Evolutionary conservation across 37 sponge, comb jelly and placozoan species (phyloP).

Genomic region (Chondrilla cf. caribensis): DNA sequence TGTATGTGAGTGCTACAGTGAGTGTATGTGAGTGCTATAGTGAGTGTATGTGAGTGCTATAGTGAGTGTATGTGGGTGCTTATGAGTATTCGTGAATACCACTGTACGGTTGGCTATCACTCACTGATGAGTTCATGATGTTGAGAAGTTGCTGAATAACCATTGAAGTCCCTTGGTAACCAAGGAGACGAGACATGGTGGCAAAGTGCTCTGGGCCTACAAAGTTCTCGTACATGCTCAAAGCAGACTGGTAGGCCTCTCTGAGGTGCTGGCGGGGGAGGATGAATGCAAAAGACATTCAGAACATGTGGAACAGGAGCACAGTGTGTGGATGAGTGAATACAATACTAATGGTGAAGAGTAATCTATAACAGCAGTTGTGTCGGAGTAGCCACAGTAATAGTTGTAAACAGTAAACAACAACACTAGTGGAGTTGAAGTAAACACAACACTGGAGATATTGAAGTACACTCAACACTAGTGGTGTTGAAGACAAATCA

Average conservation of each 20-base stretch:
- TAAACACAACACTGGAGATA: too few relatives aligned
- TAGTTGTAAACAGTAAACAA: too few relatives aligned
- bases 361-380: too few relatives aligned
- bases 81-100: not conserved
- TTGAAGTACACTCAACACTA: too few relatives aligned
- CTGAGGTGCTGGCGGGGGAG: slow-evolving; percentile 41
- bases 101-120: not conserved
- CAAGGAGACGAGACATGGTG: slow-evolving; percentile 80
- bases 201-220: slow-evolving; percentile 88
- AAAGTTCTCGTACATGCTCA: slow-evolving; percentile 72
- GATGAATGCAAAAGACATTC: too few relatives aligned
- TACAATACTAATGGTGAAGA: too few relatives aligned
- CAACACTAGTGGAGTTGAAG: too few relatives aligned
- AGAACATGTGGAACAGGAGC: too few relatives aligned
- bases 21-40: too few relatives aligned
- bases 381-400: too few relatives aligned
- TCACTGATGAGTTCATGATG: slow-evolving; percentile 60
- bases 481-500: too few relatives aligned
- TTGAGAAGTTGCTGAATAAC: slow-evolving; percentile 86
- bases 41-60: too few relatives aligned
- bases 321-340: not conserved
- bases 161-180: slow-evolving; percentile 91
- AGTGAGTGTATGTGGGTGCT: not conserved
- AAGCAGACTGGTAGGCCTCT: slow-evolving; percentile 66
- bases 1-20: not conserved